Percentiles rank a stretch among this genome's conserved stretches.
Evolutionary conservation across 2,888 invertebrate genomes (phyloP).

Genomic region (Choreutis nemorana): DNA sequence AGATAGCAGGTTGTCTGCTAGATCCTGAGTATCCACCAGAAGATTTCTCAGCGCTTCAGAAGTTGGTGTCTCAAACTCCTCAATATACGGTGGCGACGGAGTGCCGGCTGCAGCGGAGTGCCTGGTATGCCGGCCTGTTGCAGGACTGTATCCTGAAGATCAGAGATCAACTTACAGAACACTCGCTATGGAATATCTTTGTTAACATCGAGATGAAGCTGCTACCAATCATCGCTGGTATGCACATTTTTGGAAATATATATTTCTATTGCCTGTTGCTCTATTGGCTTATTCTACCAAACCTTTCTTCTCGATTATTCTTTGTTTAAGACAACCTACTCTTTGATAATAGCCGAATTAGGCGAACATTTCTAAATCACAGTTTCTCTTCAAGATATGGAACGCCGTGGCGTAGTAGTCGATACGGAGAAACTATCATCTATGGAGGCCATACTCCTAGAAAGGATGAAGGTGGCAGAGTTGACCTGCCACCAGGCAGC

Average conservation of each 20-base stretch:
- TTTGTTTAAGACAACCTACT: too few species aligned
- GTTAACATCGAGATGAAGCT: conserved; percentile 49
- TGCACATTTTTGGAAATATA: neutral
- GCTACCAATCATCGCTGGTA: conserved; percentile 48
- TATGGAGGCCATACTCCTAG: conserved; percentile 32
- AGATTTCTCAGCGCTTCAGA: conserved; percentile 35
- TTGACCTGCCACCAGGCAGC: conserved; percentile 37
- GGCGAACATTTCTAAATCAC: conserved; percentile 4
- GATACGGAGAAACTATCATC: conserved; percentile 31
- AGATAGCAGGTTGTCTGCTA: conserved; percentile 48
- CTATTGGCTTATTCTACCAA: too few species aligned
- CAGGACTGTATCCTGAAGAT: conserved; percentile 22
- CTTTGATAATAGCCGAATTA: conserved; percentile 1
- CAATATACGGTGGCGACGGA: conserved; percentile 32
- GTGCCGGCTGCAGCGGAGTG: conserved; percentile 30
- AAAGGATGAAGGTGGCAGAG: conserved; percentile 31
- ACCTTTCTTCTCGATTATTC: too few species aligned
- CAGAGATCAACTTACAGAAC: conserved; percentile 20
- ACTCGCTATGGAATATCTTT: conserved; percentile 44
- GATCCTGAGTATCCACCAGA: conserved; percentile 46
- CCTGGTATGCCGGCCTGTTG: conserved; percentile 32
- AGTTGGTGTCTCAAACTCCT: conserved; percentile 22
- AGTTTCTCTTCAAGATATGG: conserved; percentile 35
- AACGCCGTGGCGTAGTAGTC: conserved; percentile 35
- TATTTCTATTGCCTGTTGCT: neutral